These are phyloP conservation scores for Subacronicta megacephala DNA, from an alignment of 2,888 invertebrate genomes.

Conservation along the genomic window DNA sequence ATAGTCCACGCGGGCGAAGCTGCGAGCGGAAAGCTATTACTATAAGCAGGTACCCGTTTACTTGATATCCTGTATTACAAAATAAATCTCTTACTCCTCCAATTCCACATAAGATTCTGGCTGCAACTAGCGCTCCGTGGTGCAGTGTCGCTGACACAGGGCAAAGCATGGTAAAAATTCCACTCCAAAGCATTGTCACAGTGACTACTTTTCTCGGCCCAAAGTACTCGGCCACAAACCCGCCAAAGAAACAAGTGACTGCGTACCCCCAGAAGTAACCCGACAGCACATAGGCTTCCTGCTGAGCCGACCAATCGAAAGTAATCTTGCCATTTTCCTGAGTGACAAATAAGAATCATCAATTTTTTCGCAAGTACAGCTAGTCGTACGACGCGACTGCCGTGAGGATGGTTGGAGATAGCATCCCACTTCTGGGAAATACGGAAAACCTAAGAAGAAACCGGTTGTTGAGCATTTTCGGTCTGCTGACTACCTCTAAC, in stretches of 20 bases:
- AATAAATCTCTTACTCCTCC: not conserved
- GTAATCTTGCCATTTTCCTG: not conserved
- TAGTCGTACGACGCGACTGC: no score
- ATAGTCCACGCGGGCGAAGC: no score
- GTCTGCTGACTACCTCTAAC: no score
- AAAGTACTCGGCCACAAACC: not conserved
- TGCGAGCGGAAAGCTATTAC: no score
- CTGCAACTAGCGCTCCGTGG: not conserved
- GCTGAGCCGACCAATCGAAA: not conserved
- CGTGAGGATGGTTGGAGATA: no score
- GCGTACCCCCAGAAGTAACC: not conserved
- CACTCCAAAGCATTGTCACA: not conserved
- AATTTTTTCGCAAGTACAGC: no score
- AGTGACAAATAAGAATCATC: not conserved
- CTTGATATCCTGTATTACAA: no score
- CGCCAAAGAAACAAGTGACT: not conserved
- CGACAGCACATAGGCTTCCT: not conserved
- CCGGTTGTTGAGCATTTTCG: no score
- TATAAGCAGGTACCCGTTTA: no score
- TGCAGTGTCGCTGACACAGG: not conserved
- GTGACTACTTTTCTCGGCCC: not conserved
- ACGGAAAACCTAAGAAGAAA: no score
- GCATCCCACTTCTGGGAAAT: no score
- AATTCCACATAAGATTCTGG: not conserved
- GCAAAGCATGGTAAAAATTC: not conserved